These are phyloP conservation scores for Prostheceraeus crozeri DNA, from an alignment of 2,888 invertebrate genomes.

Conservation along the genomic window DNA sequence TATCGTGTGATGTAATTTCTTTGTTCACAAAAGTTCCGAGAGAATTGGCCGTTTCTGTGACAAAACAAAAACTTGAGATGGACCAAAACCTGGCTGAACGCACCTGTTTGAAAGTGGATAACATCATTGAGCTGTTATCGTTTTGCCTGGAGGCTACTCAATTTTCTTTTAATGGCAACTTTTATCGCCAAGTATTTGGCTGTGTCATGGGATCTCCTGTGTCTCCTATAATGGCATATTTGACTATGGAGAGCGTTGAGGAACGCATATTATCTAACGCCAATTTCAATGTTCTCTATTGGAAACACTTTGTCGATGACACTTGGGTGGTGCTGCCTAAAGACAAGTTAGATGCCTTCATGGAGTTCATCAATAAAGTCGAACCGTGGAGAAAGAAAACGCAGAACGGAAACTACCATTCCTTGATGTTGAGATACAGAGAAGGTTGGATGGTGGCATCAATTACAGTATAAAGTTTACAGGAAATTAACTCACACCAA, in stretches of 20 bases:
- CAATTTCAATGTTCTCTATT: not conserved
- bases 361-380: constrained; percentile 4
- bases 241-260: constrained; percentile 9
- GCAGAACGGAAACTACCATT: constrained; percentile 10
- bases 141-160: constrained; percentile 18
- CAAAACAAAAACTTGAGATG: constrained; percentile 11
- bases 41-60: constrained; percentile 2
- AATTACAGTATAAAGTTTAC: constrained; percentile 18
- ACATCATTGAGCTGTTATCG: not conserved
- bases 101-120: not conserved
- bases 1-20: constrained; percentile 1
- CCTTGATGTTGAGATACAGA: constrained; percentile 23
- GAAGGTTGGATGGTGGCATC: constrained; percentile 7
- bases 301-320: constrained; percentile 23
- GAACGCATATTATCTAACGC: constrained; percentile 15
- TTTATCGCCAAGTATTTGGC: constrained; percentile 7
- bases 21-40: constrained; percentile 2
- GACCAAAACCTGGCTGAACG: not conserved
- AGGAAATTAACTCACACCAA: constrained; percentile 28
- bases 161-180: constrained; percentile 6
- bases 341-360: constrained; percentile 15
- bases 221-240: constrained; percentile 16
- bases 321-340: constrained; percentile 14
- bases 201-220: constrained; percentile 17
- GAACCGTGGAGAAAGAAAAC: constrained; percentile 28